Conservation (phyloP, 2,797 vertebrate genomes). For the Varecia variegata region DNA sequence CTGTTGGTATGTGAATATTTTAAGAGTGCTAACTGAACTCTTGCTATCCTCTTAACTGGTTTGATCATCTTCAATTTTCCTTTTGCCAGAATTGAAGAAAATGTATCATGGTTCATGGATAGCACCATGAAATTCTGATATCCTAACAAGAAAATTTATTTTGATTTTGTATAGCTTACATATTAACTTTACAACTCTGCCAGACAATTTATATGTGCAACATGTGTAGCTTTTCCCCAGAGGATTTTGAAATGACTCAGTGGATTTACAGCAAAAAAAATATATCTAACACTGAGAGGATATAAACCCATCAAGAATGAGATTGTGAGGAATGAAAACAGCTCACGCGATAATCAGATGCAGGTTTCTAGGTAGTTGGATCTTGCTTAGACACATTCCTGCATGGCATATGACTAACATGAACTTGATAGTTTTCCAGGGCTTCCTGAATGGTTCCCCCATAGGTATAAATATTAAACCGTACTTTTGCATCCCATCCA, state of each 20-base stretch:
- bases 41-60: background rate
- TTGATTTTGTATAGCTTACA: background rate
- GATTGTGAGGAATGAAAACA: constrained; percentile 40
- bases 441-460: background rate
- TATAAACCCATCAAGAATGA: background rate
- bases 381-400: background rate
- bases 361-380: background rate
- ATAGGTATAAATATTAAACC: constrained; percentile 10
- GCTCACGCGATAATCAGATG: background rate
- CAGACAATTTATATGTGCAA: background rate
- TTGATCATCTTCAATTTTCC: background rate
- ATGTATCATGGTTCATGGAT: background rate
- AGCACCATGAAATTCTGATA: constrained; percentile 6
- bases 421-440: background rate
- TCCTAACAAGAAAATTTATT: background rate
- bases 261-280: background rate
- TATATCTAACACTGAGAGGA: background rate
- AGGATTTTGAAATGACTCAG: constrained; percentile 31
- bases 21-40: background rate
- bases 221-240: background rate
- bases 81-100: constrained; percentile 12
- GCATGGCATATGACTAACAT: background rate
- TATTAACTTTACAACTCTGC: background rate
- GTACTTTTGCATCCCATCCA: background rate
- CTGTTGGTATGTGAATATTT: background rate